Conservation (phyloP, 2,888 invertebrate species). For the Dasypolia templi region DNA sequence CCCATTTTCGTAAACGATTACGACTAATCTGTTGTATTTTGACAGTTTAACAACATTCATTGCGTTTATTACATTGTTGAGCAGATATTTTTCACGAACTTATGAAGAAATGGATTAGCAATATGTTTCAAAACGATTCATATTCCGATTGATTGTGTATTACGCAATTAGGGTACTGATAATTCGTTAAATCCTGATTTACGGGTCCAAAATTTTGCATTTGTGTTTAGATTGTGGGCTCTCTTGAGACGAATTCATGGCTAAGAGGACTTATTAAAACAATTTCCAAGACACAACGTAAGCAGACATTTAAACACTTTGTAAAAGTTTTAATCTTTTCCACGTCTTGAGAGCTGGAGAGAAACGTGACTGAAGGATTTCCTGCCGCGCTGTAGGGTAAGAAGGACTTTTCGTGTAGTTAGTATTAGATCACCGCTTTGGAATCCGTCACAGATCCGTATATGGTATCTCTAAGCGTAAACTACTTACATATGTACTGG, state of each 20-base stretch:
- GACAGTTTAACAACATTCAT: no score
- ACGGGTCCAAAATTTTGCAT: not conserved
- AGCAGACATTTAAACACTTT: constrained; percentile 10
- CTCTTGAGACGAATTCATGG: not conserved
- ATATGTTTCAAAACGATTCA: no score
- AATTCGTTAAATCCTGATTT: not conserved
- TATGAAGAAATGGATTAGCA: no score
- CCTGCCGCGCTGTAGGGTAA: constrained; percentile 54
- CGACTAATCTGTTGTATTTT: no score
- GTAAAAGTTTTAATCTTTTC: constrained; percentile 27
- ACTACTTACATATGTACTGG: constrained; percentile 45
- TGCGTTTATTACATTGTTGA: no score
- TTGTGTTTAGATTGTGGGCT: not conserved
- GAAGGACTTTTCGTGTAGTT: constrained; percentile 56
- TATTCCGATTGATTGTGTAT: no score
- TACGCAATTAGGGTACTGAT: no score
- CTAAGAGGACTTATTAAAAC: not conserved
- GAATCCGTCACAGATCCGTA: constrained; percentile 71
- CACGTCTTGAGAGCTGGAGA: constrained; percentile 31
- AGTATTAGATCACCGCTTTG: constrained; percentile 75
- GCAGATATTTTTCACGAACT: no score
- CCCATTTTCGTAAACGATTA: no score
- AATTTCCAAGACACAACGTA: not conserved
- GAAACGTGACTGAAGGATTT: constrained; percentile 69
- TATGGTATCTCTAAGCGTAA: constrained; percentile 57